Percentiles rank a stretch among this genome's conserved stretches.
phyloP scores from a whole-genome alignment of 2,888 invertebrate genomes.

The Cosmia pyralina region DNA sequence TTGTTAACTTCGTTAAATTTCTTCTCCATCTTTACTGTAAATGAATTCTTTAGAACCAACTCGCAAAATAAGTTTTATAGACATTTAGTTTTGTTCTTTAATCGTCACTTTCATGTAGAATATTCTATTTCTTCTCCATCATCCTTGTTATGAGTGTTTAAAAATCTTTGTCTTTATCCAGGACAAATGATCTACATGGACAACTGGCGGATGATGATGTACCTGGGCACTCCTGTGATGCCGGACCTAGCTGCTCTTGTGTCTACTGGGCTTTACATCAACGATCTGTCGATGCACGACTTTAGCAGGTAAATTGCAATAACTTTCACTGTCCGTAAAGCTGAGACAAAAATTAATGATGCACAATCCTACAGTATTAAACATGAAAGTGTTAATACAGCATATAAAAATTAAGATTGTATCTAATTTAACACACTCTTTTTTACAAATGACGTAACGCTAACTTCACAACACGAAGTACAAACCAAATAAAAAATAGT shows the following conservation, averaged over 20 bases:
- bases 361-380: not conserved
- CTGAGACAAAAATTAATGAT: not conserved
- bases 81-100: not conserved
- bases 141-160: not conserved
- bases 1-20: not conserved
- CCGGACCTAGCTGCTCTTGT: conserved; percentile 97
- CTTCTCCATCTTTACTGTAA: not conserved
- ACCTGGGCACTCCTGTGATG: conserved; percentile 98
- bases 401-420: not conserved
- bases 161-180: conserved; percentile 73
- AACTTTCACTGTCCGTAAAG: not conserved
- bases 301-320: conserved; percentile 94
- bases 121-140: not conserved
- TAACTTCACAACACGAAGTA: not conserved
- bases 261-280: conserved; percentile 98
- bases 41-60: not conserved
- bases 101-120: not conserved
- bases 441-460: not conserved
- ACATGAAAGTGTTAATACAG: not conserved
- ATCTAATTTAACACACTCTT: not conserved
- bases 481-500: too few relatives aligned
- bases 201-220: conserved; percentile 99
- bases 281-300: conserved; percentile 99
- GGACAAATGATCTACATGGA: conserved; percentile 99
- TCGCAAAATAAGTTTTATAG: not conserved